Evolutionary conservation across 1,140 invertebrate species (phyloP).

Genomic region (Grapholita molesta): DNA sequence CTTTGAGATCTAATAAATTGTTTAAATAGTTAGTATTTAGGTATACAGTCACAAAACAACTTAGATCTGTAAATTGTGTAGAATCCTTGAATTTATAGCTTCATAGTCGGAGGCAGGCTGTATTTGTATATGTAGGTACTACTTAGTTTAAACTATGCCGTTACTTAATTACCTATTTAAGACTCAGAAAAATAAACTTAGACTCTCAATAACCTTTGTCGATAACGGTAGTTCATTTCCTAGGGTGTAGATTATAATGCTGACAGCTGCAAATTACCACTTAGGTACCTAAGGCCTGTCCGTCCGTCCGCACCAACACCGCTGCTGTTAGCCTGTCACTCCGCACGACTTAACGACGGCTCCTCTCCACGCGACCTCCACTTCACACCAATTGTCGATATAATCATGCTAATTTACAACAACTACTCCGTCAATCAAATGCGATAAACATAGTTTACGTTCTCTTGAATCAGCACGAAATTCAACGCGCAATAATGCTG

Average conservation of each 20-base stretch:
- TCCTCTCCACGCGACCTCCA: slow-evolving; percentile 42
- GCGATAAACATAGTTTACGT: slow-evolving; percentile 8
- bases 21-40: too few species aligned
- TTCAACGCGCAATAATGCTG: neutral
- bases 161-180: neutral
- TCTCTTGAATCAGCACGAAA: neutral
- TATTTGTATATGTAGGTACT: neutral
- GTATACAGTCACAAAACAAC: too few species aligned
- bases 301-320: neutral
- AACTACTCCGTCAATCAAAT: slow-evolving; percentile 40
- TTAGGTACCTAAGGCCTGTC: neutral
- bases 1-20: too few species aligned
- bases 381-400: slow-evolving; percentile 24
- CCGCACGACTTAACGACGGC: slow-evolving; percentile 41
- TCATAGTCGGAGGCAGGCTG: neutral
- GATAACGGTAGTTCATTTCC: neutral
- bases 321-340: slow-evolving; percentile 40
- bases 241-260: neutral
- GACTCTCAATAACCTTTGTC: neutral
- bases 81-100: neutral
- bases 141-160: neutral
- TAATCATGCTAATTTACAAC: slow-evolving; percentile 41
- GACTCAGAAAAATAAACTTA: neutral
- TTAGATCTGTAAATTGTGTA: too few species aligned
- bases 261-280: slow-evolving; percentile 9